These are phyloP conservation scores for Ibycter americanus DNA, from an alignment of 2,797 vertebrate species.

Conservation along the genomic window DNA sequence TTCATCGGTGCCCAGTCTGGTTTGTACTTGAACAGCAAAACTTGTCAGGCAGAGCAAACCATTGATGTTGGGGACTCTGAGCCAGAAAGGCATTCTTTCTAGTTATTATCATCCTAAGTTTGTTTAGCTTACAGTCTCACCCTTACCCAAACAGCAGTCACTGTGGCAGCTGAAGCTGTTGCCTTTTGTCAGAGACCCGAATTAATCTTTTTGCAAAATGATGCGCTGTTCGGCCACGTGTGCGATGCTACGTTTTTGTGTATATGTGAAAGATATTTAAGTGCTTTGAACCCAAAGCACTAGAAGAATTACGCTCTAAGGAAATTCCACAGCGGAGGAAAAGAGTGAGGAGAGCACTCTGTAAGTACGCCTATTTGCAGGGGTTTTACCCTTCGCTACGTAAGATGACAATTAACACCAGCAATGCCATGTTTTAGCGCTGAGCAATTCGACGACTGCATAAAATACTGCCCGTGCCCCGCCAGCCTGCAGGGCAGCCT, in stretches of 20 bases:
- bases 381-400: not conserved
- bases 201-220: not conserved
- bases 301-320: not conserved
- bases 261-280: not conserved
- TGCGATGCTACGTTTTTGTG: not conserved
- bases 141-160: not conserved
- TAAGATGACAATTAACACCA: not conserved
- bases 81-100: not conserved
- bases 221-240: rapidly evolving
- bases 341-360: not conserved
- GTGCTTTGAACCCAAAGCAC: not conserved
- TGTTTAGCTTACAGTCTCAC: not conserved
- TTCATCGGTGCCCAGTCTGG: not conserved
- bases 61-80: rapidly evolving
- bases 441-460: not conserved
- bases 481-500: rapidly evolving
- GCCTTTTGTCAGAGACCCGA: not conserved
- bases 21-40: not conserved
- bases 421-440: rapidly evolving
- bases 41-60: not conserved
- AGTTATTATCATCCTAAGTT: not conserved
- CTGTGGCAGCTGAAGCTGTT: not conserved
- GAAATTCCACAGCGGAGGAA: not conserved
- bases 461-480: rapidly evolving
- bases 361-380: rapidly evolving